Evolutionary conservation across 1,140 invertebrate genomes (phyloP).

Genomic region (Dreissena rostriformis): DNA sequence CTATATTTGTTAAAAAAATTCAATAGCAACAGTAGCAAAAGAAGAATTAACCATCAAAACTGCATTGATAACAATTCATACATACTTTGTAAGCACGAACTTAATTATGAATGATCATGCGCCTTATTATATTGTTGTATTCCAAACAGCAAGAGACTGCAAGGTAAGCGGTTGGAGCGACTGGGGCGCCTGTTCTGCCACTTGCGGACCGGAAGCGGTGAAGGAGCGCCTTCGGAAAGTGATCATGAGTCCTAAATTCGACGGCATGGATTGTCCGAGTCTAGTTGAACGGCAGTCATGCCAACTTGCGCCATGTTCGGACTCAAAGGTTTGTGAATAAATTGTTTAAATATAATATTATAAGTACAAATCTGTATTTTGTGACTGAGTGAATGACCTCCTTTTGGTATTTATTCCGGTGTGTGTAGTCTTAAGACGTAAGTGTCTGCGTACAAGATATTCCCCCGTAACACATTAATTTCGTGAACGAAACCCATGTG

Average conservation of each 20-base stretch:
- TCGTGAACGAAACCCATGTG: too few species aligned
- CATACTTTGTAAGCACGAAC: background rate
- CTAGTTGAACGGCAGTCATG: constrained; percentile 71
- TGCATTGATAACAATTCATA: background rate
- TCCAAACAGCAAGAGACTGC: constrained; percentile 70
- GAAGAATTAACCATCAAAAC: background rate
- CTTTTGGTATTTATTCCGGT: too few species aligned
- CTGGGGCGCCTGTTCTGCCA: constrained; percentile 71
- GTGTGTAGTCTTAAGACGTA: too few species aligned
- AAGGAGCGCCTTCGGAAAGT: constrained; percentile 64
- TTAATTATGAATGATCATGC: background rate
- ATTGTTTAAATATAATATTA: too few species aligned
- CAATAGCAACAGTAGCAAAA: too few species aligned
- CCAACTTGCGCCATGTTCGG: constrained; percentile 66
- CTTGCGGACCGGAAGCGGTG: constrained; percentile 69
- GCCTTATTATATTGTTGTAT: constrained; percentile 2
- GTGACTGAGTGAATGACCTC: too few species aligned
- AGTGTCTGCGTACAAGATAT: too few species aligned
- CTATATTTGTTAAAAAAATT: too few species aligned
- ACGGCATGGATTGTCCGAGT: constrained; percentile 67
- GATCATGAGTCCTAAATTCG: constrained; percentile 63
- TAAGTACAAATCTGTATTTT: too few species aligned
- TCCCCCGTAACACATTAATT: too few species aligned
- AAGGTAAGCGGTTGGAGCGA: constrained; percentile 67
- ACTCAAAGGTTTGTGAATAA: constrained; percentile 59